Evolutionary conservation across 2,888 invertebrate species (phyloP).

Genomic region (Drosophila aldrichi): DNA sequence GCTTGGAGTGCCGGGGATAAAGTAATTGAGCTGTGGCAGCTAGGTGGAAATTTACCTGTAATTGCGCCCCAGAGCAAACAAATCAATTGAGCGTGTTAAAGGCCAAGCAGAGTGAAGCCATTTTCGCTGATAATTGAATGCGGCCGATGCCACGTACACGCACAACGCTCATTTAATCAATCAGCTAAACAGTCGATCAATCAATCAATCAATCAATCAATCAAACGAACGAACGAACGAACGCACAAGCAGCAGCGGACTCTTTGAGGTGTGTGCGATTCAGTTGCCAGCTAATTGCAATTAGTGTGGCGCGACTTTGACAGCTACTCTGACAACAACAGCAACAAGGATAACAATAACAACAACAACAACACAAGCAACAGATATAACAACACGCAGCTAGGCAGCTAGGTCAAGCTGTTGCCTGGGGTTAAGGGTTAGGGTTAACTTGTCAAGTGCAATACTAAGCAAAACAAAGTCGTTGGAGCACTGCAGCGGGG

Average conservation of each 20-base stretch:
- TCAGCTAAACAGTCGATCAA: conserved; percentile 49
- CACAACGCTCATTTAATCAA: conserved; percentile 41
- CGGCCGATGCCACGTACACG: conserved; percentile 6
- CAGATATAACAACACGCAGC: conserved; percentile 3
- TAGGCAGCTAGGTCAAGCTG: conserved; percentile 33
- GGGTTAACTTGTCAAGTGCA: conserved; percentile 10
- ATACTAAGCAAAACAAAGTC: not conserved
- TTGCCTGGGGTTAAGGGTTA: conserved; percentile 18
- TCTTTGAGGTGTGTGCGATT: conserved; percentile 25
- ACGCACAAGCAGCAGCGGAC: conserved; percentile 9
- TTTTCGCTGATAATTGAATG: conserved; percentile 53
- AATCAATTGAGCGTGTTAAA: conserved; percentile 74
- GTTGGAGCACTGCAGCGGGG: not conserved
- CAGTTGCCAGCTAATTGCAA: conserved; percentile 54
- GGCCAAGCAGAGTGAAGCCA: conserved; percentile 28
- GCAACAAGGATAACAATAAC: not conserved
- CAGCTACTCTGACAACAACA: conserved; percentile 27
- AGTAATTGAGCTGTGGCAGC: conserved; percentile 34
- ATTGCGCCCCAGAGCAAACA: conserved; percentile 65
- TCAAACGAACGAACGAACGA: not conserved
- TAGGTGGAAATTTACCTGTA: conserved; percentile 43
- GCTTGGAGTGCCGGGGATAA: conserved; percentile 34
- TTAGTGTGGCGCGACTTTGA: conserved; percentile 58
- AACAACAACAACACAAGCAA: not conserved
- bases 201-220: conserved; percentile 57